Conservation (phyloP, 2,113 vertebrate species). For the Scortum barcoo region DNA sequence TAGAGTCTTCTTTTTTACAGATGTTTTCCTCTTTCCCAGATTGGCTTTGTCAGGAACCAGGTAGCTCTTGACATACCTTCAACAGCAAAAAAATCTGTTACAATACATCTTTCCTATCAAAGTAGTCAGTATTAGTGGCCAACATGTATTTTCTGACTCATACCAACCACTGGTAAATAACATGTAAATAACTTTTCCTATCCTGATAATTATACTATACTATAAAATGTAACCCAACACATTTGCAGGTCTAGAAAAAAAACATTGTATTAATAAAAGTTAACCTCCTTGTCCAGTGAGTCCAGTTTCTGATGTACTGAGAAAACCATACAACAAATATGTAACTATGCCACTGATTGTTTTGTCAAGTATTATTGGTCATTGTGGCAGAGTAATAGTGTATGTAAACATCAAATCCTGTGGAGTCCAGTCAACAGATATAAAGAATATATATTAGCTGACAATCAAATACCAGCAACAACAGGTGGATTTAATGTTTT, state of each 20-base stretch:
- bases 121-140: not conserved
- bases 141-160: not conserved
- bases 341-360: too few relatives aligned
- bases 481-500: not conserved
- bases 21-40: conserved; percentile 95
- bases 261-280: too few relatives aligned
- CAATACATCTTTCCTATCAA: not conserved
- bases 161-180: not conserved
- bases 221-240: not conserved
- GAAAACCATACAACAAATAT: too few relatives aligned
- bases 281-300: too few relatives aligned
- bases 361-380: too few relatives aligned
- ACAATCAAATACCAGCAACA: not conserved
- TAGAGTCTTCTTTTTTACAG: conserved; percentile 94
- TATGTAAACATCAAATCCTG: too few relatives aligned
- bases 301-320: too few relatives aligned
- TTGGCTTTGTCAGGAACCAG: conserved; percentile 92
- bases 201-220: not conserved
- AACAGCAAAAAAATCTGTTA: not conserved
- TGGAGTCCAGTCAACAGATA: not conserved
- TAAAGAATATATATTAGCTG: not conserved
- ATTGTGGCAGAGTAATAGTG: too few relatives aligned
- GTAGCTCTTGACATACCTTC: conserved; percentile 96
- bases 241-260: not conserved
- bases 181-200: not conserved